Percentiles rank a stretch among this genome's conserved stretches.
Conservation (phyloP, 2,113 vertebrate genomes). For the Dasyurus viverrinus region DNA sequence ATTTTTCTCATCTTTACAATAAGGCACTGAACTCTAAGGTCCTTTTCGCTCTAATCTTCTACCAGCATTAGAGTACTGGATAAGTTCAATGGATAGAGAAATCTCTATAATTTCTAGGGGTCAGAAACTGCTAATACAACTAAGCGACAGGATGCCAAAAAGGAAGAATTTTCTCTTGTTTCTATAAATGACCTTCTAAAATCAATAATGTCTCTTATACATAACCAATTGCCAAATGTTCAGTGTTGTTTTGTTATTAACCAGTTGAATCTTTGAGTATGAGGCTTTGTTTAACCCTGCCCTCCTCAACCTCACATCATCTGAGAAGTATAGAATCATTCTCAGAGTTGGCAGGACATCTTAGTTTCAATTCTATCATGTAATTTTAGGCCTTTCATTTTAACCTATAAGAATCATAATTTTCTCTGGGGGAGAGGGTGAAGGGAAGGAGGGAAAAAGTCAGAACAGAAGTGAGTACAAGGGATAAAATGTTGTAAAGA, state of each 20-base stretch:
- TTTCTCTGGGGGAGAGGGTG: too few relatives aligned
- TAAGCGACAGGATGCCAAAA: background rate
- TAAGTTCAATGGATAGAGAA: background rate
- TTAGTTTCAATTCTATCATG: too few relatives aligned
- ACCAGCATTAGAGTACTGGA: background rate
- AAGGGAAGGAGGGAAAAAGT: too few relatives aligned
- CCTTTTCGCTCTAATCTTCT: background rate
- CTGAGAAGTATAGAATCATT: too few relatives aligned
- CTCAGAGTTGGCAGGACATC: too few relatives aligned
- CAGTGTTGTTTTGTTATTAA: background rate
- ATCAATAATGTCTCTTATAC: background rate
- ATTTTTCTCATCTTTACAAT: background rate
- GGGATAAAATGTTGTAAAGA: too few relatives aligned
- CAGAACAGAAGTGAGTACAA: too few relatives aligned
- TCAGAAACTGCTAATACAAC: background rate
- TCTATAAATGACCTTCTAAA: background rate
- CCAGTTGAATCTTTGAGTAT: background rate
- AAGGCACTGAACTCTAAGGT: background rate
- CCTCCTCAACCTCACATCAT: background rate
- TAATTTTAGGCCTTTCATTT: background rate
- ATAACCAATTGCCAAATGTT: background rate
- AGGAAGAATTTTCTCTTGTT: background rate
- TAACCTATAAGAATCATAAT: background rate
- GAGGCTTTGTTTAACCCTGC: background rate
- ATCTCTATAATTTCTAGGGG: background rate